Evolutionary conservation across 2,113 vertebrate genomes (phyloP).

Genomic region (Ciconia stormi): DNA sequence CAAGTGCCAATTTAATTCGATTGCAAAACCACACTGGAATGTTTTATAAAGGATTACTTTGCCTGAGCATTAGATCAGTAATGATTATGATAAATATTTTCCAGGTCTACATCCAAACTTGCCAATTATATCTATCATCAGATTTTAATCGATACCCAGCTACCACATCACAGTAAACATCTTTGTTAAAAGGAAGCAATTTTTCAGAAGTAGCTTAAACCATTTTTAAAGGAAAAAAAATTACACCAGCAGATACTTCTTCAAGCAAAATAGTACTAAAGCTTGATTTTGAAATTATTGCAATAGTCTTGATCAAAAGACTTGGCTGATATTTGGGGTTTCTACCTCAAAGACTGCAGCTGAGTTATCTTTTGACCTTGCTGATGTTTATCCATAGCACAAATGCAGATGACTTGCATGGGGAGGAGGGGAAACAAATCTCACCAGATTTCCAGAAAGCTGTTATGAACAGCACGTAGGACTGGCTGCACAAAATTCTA

Average conservation of each 20-base stretch:
- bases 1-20: neutral
- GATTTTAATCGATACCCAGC: neutral
- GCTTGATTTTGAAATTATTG: neutral
- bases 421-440: neutral
- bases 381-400: neutral
- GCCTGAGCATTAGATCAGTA: neutral
- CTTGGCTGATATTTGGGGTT: neutral
- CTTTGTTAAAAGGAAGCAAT: neutral
- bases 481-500: neutral
- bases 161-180: neutral
- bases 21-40: neutral
- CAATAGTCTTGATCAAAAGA: neutral
- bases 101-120: neutral
- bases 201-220: neutral
- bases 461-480: neutral
- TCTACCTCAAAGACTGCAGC: neutral
- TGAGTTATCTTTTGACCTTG: neutral
- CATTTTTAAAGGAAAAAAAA: neutral
- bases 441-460: neutral
- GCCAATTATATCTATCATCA: neutral
- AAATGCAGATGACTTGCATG: neutral
- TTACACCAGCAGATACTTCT: neutral
- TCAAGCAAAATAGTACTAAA: neutral
- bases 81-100: neutral
- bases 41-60: neutral